Conservation (phyloP, 2,797 vertebrate species). For the Prunella strophiata region DNA sequence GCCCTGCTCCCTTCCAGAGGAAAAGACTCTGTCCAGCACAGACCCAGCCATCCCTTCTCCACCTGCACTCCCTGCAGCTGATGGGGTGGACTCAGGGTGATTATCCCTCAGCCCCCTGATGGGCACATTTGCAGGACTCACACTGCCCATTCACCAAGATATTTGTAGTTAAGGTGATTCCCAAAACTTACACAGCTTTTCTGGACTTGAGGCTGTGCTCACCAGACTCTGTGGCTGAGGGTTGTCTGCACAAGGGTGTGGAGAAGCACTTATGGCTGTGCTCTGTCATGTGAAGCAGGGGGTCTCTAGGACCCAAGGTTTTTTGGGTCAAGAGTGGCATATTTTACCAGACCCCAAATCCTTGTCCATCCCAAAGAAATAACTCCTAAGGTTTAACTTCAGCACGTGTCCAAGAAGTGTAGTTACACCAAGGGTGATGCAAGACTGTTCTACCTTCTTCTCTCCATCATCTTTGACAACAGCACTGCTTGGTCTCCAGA, state of each 20-base stretch:
- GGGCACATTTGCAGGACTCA: fast-evolving
- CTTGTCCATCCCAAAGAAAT: neutral
- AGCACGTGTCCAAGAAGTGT: fast-evolving
- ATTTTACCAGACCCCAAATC: neutral
- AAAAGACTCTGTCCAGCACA: fast-evolving
- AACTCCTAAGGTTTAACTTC: neutral
- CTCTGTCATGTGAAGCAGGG: neutral
- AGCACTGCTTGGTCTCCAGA: neutral
- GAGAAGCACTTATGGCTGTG: neutral
- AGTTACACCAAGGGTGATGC: neutral
- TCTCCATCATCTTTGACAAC: neutral
- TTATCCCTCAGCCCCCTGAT: fast-evolving
- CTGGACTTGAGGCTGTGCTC: fast-evolving
- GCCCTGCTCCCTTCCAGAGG: neutral
- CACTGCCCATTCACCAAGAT: neutral
- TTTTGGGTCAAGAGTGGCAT: neutral
- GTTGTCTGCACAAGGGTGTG: neutral
- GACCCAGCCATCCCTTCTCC: neutral
- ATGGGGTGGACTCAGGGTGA: fast-evolving
- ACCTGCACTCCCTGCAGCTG: neutral
- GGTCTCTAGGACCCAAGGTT: neutral
- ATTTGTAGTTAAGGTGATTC: fast-evolving
- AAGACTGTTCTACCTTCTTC: neutral
- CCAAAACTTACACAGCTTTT: neutral
- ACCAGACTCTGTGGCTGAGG: neutral